Percentiles rank a stretch among this genome's conserved stretches.
Conservation (phyloP, 2,113 vertebrate species). For the Pandion haliaetus region DNA sequence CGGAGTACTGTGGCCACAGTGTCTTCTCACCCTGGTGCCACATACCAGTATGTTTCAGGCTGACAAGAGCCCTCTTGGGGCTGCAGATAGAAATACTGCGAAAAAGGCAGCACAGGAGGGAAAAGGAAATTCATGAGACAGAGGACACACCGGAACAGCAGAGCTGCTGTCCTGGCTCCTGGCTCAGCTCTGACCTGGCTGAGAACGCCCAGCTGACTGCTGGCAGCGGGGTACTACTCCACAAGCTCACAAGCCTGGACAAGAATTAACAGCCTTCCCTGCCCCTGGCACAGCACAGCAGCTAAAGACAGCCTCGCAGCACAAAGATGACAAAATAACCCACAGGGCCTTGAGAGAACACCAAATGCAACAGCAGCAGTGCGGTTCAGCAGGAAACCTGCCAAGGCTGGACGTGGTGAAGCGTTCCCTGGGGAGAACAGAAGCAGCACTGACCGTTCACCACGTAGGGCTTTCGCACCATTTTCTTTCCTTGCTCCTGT, state of each 20-base stretch:
- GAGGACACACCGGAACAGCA: fast-evolving
- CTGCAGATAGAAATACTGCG: neutral
- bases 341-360: neutral
- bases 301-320: neutral
- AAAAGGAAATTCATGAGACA: neutral
- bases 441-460: constrained; percentile 68
- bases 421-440: neutral
- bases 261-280: neutral
- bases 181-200: neutral
- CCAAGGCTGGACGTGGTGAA: neutral
- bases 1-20: fast-evolving
- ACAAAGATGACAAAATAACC: neutral
- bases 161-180: neutral
- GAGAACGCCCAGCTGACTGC: neutral
- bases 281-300: neutral
- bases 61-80: neutral
- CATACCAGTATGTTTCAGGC: neutral
- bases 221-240: neutral
- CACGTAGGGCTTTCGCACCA: constrained; percentile 76
- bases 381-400: neutral
- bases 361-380: neutral
- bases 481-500: neutral
- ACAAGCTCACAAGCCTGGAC: neutral
- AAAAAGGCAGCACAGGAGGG: neutral
- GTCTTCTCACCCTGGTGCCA: neutral